Evolutionary conservation across 2,888 invertebrate genomes (phyloP).

Genomic region (Cantharis rustica): DNA sequence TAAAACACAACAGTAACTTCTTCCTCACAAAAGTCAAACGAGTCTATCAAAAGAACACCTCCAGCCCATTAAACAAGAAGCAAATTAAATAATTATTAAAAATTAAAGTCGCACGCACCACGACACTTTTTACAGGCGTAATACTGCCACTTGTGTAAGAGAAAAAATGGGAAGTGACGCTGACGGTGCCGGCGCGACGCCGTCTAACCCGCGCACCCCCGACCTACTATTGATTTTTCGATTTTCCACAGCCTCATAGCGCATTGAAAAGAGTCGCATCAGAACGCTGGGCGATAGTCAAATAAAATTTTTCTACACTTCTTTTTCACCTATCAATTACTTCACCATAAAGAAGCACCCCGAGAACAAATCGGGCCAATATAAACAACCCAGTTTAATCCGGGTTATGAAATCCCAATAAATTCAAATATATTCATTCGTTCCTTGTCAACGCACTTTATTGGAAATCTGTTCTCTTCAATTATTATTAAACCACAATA

Average conservation of each 20-base stretch:
- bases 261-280: conserved; percentile 41
- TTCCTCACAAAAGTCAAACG: conserved; percentile 6
- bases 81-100: conserved; percentile 17
- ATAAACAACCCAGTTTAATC: not conserved
- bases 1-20: not conserved
- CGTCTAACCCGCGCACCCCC: conserved; percentile 36
- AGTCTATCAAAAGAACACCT: conserved; percentile 19
- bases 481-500: not conserved
- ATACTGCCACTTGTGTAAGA: conserved; percentile 36
- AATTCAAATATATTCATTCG: not conserved
- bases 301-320: conserved; percentile 35
- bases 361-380: not conserved
- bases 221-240: conserved; percentile 39
- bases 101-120: conserved; percentile 33
- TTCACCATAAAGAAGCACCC: not conserved
- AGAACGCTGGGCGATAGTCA: conserved; percentile 40
- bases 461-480: not conserved
- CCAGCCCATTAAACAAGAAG: not conserved
- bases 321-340: conserved; percentile 5
- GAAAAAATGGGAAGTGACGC: conserved; percentile 40
- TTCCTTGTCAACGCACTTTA: not conserved
- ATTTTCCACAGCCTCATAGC: conserved; percentile 41
- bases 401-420: not conserved
- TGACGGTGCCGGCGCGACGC: conserved; percentile 38
- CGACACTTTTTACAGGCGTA: conserved; percentile 28